phyloP scores from a whole-genome alignment of 2,113 vertebrate genomes.

The Alectura lathami region DNA sequence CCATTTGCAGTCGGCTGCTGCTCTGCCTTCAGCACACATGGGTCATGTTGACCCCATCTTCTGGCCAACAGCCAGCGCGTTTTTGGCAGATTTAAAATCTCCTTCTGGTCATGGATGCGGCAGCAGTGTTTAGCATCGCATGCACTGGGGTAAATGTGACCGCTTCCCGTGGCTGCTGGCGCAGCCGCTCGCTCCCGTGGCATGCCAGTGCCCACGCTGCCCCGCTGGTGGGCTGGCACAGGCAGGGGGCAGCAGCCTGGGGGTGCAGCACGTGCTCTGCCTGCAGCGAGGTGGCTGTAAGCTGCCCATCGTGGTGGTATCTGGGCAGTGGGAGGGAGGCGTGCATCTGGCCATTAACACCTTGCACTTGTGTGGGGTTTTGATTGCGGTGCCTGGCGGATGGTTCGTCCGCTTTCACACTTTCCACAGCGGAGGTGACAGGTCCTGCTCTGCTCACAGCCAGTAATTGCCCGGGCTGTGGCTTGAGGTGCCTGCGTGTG shows the following conservation, averaged over 20 bases:
- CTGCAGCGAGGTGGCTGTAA: neutral
- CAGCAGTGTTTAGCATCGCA: neutral
- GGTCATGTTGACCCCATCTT: constrained; percentile 65
- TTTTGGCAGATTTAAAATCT: constrained; percentile 55
- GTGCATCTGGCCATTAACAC: neutral
- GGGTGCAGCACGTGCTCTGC: neutral
- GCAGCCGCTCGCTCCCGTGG: accelerated
- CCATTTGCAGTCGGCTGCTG: constrained; percentile 3
- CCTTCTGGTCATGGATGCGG: neutral
- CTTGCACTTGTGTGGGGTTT: neutral
- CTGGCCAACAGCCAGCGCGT: constrained; percentile 10
- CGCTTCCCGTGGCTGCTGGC: neutral
- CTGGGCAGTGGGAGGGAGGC: neutral
- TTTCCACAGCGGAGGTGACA: neutral
- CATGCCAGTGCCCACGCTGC: accelerated
- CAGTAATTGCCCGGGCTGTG: neutral
- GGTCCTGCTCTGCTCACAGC: neutral
- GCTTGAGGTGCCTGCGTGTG: accelerated
- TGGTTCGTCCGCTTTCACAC: neutral
- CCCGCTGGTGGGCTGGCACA: neutral
- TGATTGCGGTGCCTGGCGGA: neutral
- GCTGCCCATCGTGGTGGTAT: accelerated
- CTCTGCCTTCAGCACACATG: constrained; percentile 14
- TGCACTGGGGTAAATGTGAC: constrained; percentile 52
- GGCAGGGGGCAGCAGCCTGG: neutral